Percentiles rank a stretch among this genome's conserved stretches.
Conservation (phyloP, 2,888 invertebrate genomes). For the Geophilus truncorum region DNA sequence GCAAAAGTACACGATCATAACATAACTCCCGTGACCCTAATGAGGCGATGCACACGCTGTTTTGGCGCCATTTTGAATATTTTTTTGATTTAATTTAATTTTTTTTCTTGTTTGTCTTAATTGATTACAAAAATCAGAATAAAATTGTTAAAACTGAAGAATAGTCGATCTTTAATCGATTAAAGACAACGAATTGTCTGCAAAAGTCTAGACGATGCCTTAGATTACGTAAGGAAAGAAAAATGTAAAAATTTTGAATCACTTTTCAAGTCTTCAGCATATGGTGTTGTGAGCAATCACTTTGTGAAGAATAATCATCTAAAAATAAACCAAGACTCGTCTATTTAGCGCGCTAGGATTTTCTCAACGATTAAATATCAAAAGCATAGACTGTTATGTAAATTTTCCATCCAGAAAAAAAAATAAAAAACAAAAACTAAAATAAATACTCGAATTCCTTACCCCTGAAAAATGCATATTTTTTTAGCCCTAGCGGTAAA, state of each 20-base stretch:
- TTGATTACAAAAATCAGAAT: too few species aligned
- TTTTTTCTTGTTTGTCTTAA: too few species aligned
- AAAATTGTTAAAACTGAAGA: too few species aligned
- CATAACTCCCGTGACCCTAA: background rate
- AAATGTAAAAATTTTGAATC: background rate
- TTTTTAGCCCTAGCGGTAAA: background rate
- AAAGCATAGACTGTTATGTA: conserved; percentile 3
- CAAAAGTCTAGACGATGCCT: background rate
- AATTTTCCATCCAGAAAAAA: background rate
- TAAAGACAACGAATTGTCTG: too few species aligned
- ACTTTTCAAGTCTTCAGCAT: background rate
- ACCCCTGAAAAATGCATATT: background rate
- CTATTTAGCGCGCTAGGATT: conserved; percentile 4
- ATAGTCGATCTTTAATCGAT: too few species aligned
- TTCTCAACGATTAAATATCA: conserved; percentile 10
- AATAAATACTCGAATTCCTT: background rate
- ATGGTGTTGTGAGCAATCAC: conserved; percentile 21
- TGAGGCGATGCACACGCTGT: background rate
- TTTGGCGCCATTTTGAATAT: background rate
- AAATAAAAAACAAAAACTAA: background rate
- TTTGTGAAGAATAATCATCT: conserved; percentile 16
- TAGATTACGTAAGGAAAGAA: background rate
- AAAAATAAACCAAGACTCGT: conserved; percentile 21
- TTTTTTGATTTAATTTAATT: background rate
- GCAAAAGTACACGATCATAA: background rate